Evolutionary conservation across 2,113 vertebrate genomes (phyloP), one percentile per base, ranked within the genome.

Genomic region (Bostrychus sinensis): DNA sequence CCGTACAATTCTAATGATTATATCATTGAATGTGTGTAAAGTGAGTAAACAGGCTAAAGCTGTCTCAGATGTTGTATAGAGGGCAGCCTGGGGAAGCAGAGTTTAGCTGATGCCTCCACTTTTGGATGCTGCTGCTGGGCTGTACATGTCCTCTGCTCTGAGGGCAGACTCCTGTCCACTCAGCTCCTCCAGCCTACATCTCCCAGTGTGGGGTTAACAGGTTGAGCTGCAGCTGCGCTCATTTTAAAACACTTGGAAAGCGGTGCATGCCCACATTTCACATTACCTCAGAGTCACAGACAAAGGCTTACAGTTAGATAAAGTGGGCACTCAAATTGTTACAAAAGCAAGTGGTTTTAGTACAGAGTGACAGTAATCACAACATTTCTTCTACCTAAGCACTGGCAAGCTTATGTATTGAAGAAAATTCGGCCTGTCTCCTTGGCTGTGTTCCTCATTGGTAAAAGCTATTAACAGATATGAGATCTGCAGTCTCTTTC

Each of bases 391-490:
- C n/a, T n/a, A 14, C 63, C 69, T 70, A 61, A 55, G 77, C 42
- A 7, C 25, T 3, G 42, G 51, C 28, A 9, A 66, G 77, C 45
- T 84, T 84, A 85, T 77, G 71, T 60, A 86, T 84, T 43, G 13
- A 67, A 69, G 56, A 60, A 75, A 77, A 71, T 0, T 34, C 71
- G 25, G 77, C 61, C 57, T 57, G 51, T 81, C 57, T 68, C 75
- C 16, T 36, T 1, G 0, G 7, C 17, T 36, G 38, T 66, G 75
- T 72, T 83, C 57, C 48, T 61, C 19, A 55, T 57, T 56, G n/a
- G 62, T 75, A 69, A 62, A 77, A 77, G 26, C 72, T 59, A 83
- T 80, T 76, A 73, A 73, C 61, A 56, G 70, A 83, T 74, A 82
- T 74, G 20, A 73, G 82, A 78, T 79, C 60, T 63, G 64, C 72